phyloP scores from a whole-genome alignment of 2,113 vertebrate genomes.

The Corydoras maculifer region DNA sequence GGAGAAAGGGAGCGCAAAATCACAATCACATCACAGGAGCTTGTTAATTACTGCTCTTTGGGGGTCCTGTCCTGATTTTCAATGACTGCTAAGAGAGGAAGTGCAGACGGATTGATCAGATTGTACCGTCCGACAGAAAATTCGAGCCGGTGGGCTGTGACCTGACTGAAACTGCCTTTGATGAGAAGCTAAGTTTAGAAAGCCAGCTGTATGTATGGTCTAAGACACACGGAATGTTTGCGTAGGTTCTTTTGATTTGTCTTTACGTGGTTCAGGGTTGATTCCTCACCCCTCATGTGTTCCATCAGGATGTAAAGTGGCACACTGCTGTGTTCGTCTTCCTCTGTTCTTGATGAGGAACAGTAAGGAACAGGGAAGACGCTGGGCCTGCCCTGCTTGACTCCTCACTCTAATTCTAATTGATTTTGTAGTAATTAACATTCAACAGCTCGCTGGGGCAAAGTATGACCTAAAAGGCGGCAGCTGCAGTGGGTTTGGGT shows the following conservation, averaged over 20 bases:
- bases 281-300: not conserved
- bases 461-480: constrained; percentile 17
- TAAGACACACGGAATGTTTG: constrained; percentile 19
- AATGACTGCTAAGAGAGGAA: constrained; percentile 27
- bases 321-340: constrained; percentile 12
- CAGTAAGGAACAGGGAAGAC: constrained; percentile 13
- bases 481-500: constrained; percentile 15
- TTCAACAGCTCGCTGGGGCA: constrained; percentile 9
- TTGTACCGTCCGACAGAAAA: not conserved
- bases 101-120: constrained; percentile 14
- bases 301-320: constrained; percentile 7
- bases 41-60: constrained; percentile 38
- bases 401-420: constrained; percentile 29
- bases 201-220: constrained; percentile 38
- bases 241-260: constrained; percentile 42
- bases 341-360: constrained; percentile 9
- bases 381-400: constrained; percentile 10
- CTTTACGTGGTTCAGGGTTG: constrained; percentile 24
- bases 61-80: constrained; percentile 19
- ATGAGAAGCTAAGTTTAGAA: constrained; percentile 23
- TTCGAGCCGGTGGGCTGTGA: not conserved
- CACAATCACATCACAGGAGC: constrained; percentile 30
- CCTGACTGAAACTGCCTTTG: constrained; percentile 18
- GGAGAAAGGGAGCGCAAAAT: constrained; percentile 23
- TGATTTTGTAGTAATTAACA: constrained; percentile 34